Base-by-base conservation (phyloP, 2,797 vertebrate species). In the Chelonia mydas region DNA sequence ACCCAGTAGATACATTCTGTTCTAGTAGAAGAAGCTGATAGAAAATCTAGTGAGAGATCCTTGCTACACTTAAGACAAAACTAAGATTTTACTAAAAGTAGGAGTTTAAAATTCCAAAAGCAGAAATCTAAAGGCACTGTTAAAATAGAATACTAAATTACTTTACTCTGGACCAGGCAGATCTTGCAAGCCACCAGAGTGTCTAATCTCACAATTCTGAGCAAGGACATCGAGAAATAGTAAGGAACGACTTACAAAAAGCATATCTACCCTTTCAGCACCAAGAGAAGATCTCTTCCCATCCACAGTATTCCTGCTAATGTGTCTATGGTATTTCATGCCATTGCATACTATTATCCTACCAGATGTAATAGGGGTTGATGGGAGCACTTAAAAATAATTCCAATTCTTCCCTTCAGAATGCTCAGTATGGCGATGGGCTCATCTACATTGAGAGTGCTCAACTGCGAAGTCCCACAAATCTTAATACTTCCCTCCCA, bases 171-270 rank as follows among this genome's bases (percentile, higher is more conserved):
- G 57, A 27, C 11, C 55, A 27, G 53, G 19, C 5, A 55, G 4
- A 76, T 19, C 59, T 13, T 25, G 7, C 68, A 72, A 72, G 21
- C 33, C 65, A 41, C 16, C 33, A 37, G 33, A 37, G 37, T 15
- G 7, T 21, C 17, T 1, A 11, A 78, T 12, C 4, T 0, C 86
- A 17, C 7, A 23, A 17, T 45, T 17, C 1, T 1, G 33, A 8
- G 3, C 11, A 88, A 93, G 86, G 57, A 93, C 61, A 7, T 25
- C 41, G 13, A n/a, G 21, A 53, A 53, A 53, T 2, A 2, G 13
- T 55, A 55, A 5, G 3, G 87, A 72, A 72, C 5, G 13, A 61
- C 31, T 33, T 33, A 28, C 15, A 50, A 78, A 78, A 78, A 31
- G 28, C 28, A 33, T 10, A 50, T 49, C 28, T 16, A 13, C 41